Base-by-base conservation (phyloP, 53 echinoderm and acorn worm genomes). In the Holothuria leucospilota region DNA sequence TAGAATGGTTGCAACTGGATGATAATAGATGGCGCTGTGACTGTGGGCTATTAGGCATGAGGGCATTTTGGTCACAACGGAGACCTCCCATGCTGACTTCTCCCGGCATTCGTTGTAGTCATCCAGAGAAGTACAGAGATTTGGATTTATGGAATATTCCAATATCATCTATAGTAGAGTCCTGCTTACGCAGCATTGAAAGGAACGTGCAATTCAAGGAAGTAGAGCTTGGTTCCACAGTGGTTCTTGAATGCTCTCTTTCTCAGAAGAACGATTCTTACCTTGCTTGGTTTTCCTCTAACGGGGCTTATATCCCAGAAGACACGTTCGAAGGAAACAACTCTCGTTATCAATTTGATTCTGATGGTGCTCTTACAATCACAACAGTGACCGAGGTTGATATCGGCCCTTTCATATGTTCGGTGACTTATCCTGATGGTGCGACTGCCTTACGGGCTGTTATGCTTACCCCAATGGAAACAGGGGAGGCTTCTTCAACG, bases 21-120 rank as follows among this genome's bases (percentile, higher is more conserved):
- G 61, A 59, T 10, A 96, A 96, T 52, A 84, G 89, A 12, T 96
- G 96, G 96, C 91, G 87, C 24, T 96, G 96, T 63, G 91, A 91
- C 64, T 93, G 96, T 63, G 89, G 90, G 9, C 85, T 96, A 20
- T 82, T 96, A 20, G 91, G 86, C 24, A 34, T 93, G 20, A 91
- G 93, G 74, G 91, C 90, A 26, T 89, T 82, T n/a, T 93, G 90
- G 86, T 78, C 90, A 65, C 16, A 62, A 2, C 59, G 69, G 20
- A 84, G 77, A 42, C 93, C 93, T 18, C 27, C 21, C 18, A 78
- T 88, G 20, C 20, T 90, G 13, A 73, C 75, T 15, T 64, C 78
- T 14, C 87, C 90, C 9, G 91, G 91, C 42, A 71, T 90, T 39
- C 68, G 81, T 2, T 90, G 91, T 29, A 68, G 62, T 26, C 23